Evolutionary conservation across 2,888 invertebrate genomes (phyloP).

Genomic region (Ophonus ardosiacus): DNA sequence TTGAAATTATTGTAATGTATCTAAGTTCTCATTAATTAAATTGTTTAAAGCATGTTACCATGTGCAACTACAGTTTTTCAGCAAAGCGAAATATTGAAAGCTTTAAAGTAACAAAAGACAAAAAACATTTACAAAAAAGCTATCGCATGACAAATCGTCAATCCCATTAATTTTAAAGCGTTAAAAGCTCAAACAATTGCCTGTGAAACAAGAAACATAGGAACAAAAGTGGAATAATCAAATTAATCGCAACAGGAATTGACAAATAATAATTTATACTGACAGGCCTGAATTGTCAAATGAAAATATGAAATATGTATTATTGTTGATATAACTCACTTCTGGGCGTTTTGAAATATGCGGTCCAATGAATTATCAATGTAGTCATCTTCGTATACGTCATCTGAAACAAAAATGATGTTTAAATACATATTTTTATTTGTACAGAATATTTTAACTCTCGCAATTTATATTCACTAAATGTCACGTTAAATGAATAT

Average conservation of each 20-base stretch:
- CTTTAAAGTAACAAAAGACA: constrained; percentile 18
- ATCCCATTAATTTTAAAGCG: constrained; percentile 25
- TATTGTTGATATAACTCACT: constrained; percentile 78
- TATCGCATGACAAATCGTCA: not conserved
- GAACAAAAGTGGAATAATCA: constrained; percentile 15
- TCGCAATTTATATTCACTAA: too few species aligned
- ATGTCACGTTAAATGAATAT: too few species aligned
- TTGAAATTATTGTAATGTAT: too few species aligned
- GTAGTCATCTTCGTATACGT: constrained; percentile 80
- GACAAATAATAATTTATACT: not conserved
- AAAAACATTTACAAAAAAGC: not conserved
- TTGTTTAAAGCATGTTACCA: not conserved
- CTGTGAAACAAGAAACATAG: not conserved
- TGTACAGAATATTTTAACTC: too few species aligned
- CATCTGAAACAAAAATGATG: constrained; percentile 70
- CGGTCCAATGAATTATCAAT: constrained; percentile 83
- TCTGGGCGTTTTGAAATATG: constrained; percentile 82
- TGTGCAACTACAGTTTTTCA: not conserved
- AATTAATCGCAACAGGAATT: constrained; percentile 13
- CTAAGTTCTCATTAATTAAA: not conserved
- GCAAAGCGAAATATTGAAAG: not conserved
- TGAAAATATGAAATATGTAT: not conserved
- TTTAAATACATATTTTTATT: constrained; percentile 2
- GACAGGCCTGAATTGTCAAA: not conserved
- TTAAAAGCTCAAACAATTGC: constrained; percentile 35